Percentiles rank a stretch among this genome's conserved stretches.
Evolutionary conservation across 2,888 invertebrate species (phyloP).

Genomic region (Stenchaetothrips biformis): DNA sequence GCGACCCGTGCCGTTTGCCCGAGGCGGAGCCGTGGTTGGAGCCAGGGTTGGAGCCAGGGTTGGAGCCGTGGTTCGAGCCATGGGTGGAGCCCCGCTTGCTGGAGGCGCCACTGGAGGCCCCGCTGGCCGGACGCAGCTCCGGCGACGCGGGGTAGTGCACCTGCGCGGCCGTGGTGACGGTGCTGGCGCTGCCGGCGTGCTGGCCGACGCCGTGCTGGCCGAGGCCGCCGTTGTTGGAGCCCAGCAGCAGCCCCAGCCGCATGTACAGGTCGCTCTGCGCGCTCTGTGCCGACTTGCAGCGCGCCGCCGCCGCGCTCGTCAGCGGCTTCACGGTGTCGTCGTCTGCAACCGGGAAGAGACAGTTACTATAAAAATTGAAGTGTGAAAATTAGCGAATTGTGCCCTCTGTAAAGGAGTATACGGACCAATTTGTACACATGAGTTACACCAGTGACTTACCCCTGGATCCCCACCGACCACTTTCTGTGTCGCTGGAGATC

Average conservation of each 20-base stretch:
- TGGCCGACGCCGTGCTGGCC: conserved; percentile 40
- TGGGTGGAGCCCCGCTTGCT: conserved; percentile 11
- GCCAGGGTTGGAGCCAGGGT: background rate
- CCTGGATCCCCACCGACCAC: too few relatives aligned
- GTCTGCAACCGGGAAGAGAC: conserved; percentile 59
- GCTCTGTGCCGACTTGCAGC: conserved; percentile 46
- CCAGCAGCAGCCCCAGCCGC: conserved; percentile 74
- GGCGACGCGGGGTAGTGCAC: conserved; percentile 30
- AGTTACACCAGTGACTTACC: too few relatives aligned
- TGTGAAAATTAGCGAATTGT: background rate
- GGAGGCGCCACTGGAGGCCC: conserved; percentile 16
- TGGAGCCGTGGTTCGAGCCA: background rate
- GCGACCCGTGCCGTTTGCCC: conserved; percentile 27
- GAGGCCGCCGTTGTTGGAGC: conserved; percentile 51
- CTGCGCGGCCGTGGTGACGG: conserved; percentile 42
- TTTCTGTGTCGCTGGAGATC: too few relatives aligned
- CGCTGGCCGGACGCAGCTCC: background rate
- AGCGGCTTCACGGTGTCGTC: conserved; percentile 61
- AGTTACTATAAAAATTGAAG: background rate
- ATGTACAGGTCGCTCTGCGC: conserved; percentile 76
- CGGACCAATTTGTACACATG: too few relatives aligned
- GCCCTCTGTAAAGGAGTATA: too few relatives aligned
- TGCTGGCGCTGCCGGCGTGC: conserved; percentile 39
- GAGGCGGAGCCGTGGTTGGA: conserved; percentile 32
- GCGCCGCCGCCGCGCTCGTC: conserved; percentile 33